Evolutionary conservation across 2,888 invertebrate genomes (phyloP).

Genomic region (Temnothorax ravouxi): DNA sequence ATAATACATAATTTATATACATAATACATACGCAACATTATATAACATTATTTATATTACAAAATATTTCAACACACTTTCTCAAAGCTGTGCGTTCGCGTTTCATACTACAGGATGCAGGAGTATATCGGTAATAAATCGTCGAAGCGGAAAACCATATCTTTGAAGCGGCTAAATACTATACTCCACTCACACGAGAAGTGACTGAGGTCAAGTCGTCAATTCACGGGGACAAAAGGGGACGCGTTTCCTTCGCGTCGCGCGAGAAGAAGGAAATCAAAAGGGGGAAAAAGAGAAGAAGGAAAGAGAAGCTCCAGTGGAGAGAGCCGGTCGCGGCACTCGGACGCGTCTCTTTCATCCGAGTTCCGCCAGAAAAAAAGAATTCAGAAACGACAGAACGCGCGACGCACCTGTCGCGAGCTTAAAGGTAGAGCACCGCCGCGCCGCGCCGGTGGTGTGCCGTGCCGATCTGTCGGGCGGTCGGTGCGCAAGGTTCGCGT

Average conservation of each 20-base stretch:
- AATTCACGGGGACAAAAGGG: constrained; percentile 35
- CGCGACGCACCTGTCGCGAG: constrained; percentile 30
- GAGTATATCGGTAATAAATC: constrained; percentile 1
- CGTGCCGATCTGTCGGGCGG: background rate
- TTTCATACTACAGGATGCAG: background rate
- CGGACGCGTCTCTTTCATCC: constrained; percentile 1
- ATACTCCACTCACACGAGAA: background rate
- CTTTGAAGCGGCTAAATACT: background rate
- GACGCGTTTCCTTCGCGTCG: constrained; percentile 5
- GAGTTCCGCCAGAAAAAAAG: constrained; percentile 31
- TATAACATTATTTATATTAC: background rate
- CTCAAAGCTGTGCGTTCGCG: background rate
- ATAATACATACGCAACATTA: background rate
- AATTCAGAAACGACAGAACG: constrained; percentile 20
- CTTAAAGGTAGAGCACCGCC: constrained; percentile 14
- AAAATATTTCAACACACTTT: background rate
- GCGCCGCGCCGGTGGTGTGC: background rate
- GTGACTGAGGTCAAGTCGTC: constrained; percentile 34
- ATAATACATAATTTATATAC: too few species aligned
- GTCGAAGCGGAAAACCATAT: background rate
- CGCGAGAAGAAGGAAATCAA: constrained; percentile 50
- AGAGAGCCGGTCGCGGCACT: background rate
- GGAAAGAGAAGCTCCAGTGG: background rate
- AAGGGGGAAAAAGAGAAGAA: constrained; percentile 50
- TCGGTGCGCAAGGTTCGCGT: constrained; percentile 2